Evolutionary conservation across 2,113 vertebrate genomes (phyloP).

Genomic region (Galbula dea): DNA sequence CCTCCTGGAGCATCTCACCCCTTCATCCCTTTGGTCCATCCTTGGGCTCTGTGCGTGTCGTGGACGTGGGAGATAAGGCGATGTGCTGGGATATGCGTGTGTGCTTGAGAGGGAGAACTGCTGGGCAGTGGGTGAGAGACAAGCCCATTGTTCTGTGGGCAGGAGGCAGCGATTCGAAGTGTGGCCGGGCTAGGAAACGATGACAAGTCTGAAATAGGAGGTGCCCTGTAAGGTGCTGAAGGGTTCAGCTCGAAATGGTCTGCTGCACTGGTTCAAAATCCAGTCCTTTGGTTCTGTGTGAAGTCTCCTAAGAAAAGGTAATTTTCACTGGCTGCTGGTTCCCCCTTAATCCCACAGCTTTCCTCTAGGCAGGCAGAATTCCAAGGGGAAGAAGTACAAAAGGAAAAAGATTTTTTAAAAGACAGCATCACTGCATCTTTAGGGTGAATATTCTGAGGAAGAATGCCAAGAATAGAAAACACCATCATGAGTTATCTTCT

Average conservation of each 20-base stretch:
- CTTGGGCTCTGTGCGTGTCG: too few species aligned
- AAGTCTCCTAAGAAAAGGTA: not conserved
- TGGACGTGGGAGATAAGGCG: too few species aligned
- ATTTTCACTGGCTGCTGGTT: not conserved
- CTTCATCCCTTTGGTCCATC: accelerated
- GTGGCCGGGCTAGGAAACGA: not conserved
- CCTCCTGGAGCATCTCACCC: not conserved
- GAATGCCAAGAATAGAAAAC: not conserved
- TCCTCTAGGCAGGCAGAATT: not conserved
- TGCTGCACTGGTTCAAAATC: not conserved
- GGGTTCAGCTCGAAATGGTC: not conserved
- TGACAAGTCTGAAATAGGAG: not conserved
- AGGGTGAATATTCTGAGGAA: too few species aligned
- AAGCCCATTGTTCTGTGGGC: not conserved
- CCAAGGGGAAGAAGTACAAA: not conserved
- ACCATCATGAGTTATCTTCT: not conserved
- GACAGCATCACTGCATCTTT: not conserved
- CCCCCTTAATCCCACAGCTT: not conserved
- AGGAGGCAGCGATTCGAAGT: not conserved
- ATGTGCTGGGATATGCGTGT: too few species aligned
- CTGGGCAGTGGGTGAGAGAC: not conserved
- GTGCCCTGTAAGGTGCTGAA: not conserved
- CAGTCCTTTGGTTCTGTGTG: not conserved
- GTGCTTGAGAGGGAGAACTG: not conserved
- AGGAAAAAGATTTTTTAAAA: not conserved